Evolutionary conservation across 2,113 vertebrate genomes (phyloP).

Genomic region (Phycodurus eques): DNA sequence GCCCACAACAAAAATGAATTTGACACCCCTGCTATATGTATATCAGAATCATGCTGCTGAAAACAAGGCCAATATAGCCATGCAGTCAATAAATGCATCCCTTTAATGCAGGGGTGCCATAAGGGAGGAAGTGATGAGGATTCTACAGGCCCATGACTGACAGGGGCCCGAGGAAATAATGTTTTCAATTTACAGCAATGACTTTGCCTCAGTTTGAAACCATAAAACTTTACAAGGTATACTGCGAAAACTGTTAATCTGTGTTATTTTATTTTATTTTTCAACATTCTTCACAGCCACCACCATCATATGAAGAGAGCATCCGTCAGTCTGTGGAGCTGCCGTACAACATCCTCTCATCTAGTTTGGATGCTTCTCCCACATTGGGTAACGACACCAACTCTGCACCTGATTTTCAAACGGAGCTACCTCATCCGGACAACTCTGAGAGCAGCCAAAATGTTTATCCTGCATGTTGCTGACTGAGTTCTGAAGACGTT

Average conservation of each 20-base stretch:
- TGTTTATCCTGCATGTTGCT: constrained; percentile 38
- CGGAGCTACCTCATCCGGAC: constrained; percentile 20
- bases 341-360: constrained; percentile 42
- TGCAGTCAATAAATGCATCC: too few relatives aligned
- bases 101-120: too few relatives aligned
- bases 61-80: too few relatives aligned
- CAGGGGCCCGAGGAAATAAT: too few relatives aligned
- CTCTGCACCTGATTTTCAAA: constrained; percentile 5
- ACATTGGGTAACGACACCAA: constrained; percentile 22
- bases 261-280: background rate
- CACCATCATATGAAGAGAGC: constrained; percentile 75
- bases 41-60: too few relatives aligned
- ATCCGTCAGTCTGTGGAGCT: constrained; percentile 63
- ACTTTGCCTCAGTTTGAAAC: too few relatives aligned
- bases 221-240: too few relatives aligned
- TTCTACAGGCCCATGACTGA: too few relatives aligned
- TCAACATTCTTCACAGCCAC: constrained; percentile 47
- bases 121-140: too few relatives aligned
- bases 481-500: background rate
- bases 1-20: too few relatives aligned
- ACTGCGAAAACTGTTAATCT: background rate
- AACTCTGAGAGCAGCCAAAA: constrained; percentile 2
- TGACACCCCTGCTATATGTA: too few relatives aligned
- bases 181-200: too few relatives aligned
- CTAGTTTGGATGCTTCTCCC: constrained; percentile 15